Evolutionary conservation across 2,888 invertebrate species (phyloP).

Genomic region (Yponomeuta malinellus): DNA sequence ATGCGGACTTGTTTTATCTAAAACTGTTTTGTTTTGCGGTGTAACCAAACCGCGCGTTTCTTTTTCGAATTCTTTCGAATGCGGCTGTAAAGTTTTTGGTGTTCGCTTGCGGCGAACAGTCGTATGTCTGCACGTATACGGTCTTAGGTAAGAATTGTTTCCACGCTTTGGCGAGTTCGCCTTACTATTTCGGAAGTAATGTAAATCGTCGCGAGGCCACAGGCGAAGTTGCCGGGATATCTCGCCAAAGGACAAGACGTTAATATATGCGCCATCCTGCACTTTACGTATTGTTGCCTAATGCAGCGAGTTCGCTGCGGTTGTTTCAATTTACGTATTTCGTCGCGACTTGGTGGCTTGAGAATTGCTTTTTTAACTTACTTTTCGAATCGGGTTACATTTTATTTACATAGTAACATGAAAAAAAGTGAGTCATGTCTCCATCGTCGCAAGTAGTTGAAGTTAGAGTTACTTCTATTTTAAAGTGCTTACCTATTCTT

Average conservation of each 20-base stretch:
- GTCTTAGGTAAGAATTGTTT: conserved; percentile 29
- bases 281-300: conserved; percentile 66
- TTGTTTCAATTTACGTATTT: conserved; percentile 51
- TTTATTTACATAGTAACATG: neutral
- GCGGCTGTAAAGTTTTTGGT: conserved; percentile 37
- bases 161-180: conserved; percentile 48
- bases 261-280: conserved; percentile 71
- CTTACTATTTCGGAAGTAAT: conserved; percentile 66
- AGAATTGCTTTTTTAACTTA: conserved; percentile 25
- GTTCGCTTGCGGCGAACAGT: conserved; percentile 20
- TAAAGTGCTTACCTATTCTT: no score
- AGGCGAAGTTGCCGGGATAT: conserved; percentile 64
- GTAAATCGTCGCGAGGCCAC: conserved; percentile 63
- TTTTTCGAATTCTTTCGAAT: conserved; percentile 29
- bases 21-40: conserved; percentile 7
- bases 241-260: conserved; percentile 72
- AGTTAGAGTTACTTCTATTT: neutral
- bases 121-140: conserved; percentile 18
- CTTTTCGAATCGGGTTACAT: neutral
- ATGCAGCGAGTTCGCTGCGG: conserved; percentile 56
- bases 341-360: neutral
- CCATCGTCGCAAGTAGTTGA: neutral
- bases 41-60: conserved; percentile 10
- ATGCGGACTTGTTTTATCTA: conserved; percentile 8
- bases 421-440: neutral